Conservation (phyloP, 2,113 vertebrate species). For the Hippocampus zosterae region DNA sequence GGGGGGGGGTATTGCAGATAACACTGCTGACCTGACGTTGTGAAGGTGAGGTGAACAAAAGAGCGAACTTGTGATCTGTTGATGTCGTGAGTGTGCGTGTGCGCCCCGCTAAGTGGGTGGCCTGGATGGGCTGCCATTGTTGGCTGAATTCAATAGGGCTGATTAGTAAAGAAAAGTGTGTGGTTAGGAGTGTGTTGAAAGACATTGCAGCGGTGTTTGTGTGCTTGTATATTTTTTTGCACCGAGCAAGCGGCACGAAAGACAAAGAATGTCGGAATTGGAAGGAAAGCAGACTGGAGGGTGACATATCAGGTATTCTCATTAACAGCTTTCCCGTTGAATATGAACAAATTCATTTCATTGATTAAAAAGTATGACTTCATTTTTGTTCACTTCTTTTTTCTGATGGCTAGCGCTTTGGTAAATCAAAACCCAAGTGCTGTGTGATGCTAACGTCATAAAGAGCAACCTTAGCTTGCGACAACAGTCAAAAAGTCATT, state of each 20-base stretch:
- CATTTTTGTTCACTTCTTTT: neutral
- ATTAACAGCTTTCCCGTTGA: slow-evolving; percentile 2
- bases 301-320: slow-evolving; percentile 52
- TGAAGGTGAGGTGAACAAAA: slow-evolving; percentile 61
- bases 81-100: slow-evolving; percentile 36
- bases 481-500: no score
- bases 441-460: no score
- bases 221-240: slow-evolving; percentile 58
- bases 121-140: slow-evolving; percentile 71
- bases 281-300: slow-evolving; percentile 49
- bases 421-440: no score
- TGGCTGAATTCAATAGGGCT: slow-evolving; percentile 72
- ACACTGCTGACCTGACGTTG: slow-evolving; percentile 57
- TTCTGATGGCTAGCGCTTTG: neutral
- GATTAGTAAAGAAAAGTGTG: slow-evolving; percentile 66
- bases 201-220: slow-evolving; percentile 54
- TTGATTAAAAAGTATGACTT: neutral
- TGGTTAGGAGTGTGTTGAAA: slow-evolving; percentile 44
- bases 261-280: slow-evolving; percentile 61
- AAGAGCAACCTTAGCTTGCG: no score
- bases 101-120: slow-evolving; percentile 71
- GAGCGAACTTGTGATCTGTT: slow-evolving; percentile 53
- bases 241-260: slow-evolving; percentile 40
- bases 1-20: slow-evolving; percentile 52
- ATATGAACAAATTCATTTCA: neutral